These are phyloP conservation scores for Lithobates sylvaticus DNA, from an alignment of 2,797 vertebrate genomes.

Conservation along the genomic window DNA sequence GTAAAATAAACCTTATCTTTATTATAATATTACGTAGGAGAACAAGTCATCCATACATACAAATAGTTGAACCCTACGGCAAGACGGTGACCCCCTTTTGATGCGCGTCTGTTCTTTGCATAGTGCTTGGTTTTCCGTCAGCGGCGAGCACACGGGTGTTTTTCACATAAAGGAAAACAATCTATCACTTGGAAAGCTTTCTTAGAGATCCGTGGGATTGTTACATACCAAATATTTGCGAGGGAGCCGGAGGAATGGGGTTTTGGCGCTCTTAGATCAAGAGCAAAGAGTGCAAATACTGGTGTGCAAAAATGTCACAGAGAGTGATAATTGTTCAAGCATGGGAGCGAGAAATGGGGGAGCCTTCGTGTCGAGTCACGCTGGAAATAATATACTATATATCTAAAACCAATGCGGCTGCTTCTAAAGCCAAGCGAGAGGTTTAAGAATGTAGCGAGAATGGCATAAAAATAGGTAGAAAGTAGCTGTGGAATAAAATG, in stretches of 20 bases:
- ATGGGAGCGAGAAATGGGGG: not conserved
- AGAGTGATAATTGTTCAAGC: conserved; percentile 1
- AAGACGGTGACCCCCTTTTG: not conserved
- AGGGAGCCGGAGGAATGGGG: not conserved
- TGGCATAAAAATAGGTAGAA: no score
- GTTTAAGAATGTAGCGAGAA: no score
- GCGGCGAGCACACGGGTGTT: not conserved
- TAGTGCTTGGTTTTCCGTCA: not conserved
- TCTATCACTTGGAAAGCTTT: conserved; percentile 8
- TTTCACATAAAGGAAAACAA: conserved; percentile 13
- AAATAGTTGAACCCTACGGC: not conserved
- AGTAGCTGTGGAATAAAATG: no score
- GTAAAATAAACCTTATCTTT: not conserved
- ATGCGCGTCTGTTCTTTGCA: conserved; percentile 6
- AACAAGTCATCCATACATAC: not conserved
- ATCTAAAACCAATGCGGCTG: not conserved
- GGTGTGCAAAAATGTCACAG: not conserved
- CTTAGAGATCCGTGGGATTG: conserved; percentile 3
- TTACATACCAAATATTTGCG: not conserved
- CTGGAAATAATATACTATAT: not conserved
- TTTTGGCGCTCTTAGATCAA: not conserved
- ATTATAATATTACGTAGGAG: not conserved
- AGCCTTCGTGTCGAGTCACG: not conserved
- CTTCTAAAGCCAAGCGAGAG: not conserved
- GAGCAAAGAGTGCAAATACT: not conserved